These are phyloP conservation scores for Graphium colonna DNA, from an alignment of 2,888 invertebrate genomes.

Conservation along the genomic window DNA sequence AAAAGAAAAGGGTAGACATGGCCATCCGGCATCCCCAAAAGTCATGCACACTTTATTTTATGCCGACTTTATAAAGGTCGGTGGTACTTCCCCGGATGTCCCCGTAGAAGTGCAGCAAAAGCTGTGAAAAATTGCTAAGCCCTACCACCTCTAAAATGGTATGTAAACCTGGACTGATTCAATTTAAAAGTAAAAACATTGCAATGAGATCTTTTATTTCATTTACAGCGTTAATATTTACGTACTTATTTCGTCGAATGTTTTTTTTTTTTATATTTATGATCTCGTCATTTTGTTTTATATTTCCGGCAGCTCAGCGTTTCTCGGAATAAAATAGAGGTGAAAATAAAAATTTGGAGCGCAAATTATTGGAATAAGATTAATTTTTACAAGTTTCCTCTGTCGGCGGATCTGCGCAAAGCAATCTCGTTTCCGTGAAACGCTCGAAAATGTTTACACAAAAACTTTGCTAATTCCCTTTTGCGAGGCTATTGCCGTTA, in stretches of 20 bases:
- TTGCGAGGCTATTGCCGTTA: neutral
- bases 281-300: conserved; percentile 1
- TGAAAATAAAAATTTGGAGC: conserved; percentile 11
- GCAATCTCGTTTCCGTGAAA: neutral
- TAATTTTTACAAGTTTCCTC: conserved; percentile 1
- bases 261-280: conserved; percentile 1
- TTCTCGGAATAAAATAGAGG: neutral
- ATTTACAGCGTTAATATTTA: conserved; percentile 12
- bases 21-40: no score
- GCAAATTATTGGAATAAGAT: conserved; percentile 12
- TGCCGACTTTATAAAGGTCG: no score
- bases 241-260: conserved; percentile 8
- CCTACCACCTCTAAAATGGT: no score
- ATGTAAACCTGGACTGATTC: no score
- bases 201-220: conserved; percentile 7
- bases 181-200: conserved; percentile 16
- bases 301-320: neutral
- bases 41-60: no score
- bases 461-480: neutral
- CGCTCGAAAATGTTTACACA: neutral
- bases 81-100: no score
- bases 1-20: no score
- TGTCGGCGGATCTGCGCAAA: neutral
- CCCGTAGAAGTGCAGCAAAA: no score
- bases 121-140: no score